Conservation (phyloP, 2,113 vertebrate species). For the Himantopus leucocephalus region DNA sequence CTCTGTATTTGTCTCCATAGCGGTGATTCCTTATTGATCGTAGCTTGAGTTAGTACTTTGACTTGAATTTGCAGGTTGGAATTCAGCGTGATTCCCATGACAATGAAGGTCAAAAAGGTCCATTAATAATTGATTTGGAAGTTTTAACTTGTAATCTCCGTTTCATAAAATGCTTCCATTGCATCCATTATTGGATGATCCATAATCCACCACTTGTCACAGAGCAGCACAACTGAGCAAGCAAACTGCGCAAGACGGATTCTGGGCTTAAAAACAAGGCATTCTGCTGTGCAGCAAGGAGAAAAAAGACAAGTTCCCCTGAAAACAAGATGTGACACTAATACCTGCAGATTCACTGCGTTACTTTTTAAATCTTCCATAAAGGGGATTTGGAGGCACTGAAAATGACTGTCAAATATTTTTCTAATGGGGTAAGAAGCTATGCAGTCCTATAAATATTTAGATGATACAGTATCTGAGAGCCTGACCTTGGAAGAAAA, state of each 20-base stretch:
- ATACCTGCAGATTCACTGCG: background rate
- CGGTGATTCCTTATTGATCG: background rate
- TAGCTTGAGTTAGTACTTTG: background rate
- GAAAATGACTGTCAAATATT: background rate
- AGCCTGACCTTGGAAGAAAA: background rate
- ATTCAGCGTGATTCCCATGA: background rate
- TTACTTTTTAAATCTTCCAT: background rate
- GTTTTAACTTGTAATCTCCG: background rate
- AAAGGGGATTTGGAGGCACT: background rate
- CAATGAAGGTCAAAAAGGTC: slow-evolving; percentile 21
- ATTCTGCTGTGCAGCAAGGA: background rate
- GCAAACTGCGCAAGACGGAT: background rate
- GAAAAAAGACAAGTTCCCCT: background rate
- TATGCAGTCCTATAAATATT: background rate
- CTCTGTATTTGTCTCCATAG: background rate
- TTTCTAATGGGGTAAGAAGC: background rate
- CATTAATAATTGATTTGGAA: background rate
- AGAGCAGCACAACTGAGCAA: background rate
- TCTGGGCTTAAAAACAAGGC: background rate
- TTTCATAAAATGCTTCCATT: slow-evolving; percentile 1
- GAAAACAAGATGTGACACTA: background rate
- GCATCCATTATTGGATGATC: background rate
- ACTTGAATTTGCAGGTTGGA: slow-evolving; percentile 11
- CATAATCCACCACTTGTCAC: slow-evolving; percentile 2
- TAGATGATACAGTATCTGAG: background rate